A percentile compares a stretch with the other conserved stretches of the same genome.
Evolutionary conservation across 2,888 invertebrate species (phyloP).

Genomic region (Capitulum mitella): DNA sequence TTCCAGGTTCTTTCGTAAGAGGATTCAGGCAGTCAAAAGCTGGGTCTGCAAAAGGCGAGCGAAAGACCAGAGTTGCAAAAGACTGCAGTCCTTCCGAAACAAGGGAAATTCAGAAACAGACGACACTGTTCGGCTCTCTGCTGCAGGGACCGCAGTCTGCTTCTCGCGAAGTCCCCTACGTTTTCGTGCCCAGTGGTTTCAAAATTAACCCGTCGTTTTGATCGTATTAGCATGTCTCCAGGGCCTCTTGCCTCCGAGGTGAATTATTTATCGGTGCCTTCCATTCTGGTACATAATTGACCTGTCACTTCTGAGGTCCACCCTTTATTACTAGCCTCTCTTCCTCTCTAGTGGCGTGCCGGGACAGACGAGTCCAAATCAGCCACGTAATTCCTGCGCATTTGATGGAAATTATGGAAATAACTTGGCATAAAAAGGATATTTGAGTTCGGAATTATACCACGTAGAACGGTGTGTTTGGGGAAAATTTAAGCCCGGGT

Average conservation of each 20-base stretch:
- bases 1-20: too few species aligned
- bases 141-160: too few species aligned
- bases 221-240: background rate
- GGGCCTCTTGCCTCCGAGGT: background rate
- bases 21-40: too few species aligned
- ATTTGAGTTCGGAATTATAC: background rate
- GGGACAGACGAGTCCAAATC: background rate
- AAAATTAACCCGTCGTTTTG: too few species aligned
- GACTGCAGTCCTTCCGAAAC: background rate
- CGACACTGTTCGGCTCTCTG: too few species aligned
- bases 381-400: background rate
- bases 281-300: conserved; percentile 1
- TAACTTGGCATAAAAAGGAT: background rate
- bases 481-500: background rate
- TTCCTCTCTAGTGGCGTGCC: background rate
- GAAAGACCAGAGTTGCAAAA: background rate
- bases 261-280: conserved; percentile 3
- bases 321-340: background rate
- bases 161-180: too few species aligned
- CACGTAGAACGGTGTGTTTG: background rate
- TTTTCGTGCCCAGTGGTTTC: too few species aligned
- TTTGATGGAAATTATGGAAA: conserved; percentile 9
- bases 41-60: background rate
- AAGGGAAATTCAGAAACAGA: too few species aligned
- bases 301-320: conserved; percentile 4